Conservation (phyloP, 2,797 vertebrate genomes). For the Meda fulgida region DNA sequence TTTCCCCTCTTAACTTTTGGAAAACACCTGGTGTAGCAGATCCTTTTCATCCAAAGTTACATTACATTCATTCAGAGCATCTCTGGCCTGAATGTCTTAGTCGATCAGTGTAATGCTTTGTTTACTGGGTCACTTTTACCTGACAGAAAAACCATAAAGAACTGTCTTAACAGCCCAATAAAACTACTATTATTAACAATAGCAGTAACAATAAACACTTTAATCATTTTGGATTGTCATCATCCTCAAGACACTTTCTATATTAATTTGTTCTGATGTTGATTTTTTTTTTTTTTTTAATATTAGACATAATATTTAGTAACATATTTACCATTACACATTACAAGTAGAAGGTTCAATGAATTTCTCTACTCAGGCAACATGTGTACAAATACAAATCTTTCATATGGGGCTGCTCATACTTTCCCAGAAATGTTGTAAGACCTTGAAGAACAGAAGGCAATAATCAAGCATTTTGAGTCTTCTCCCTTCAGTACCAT, state of each 20-base stretch:
- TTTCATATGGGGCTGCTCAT: background rate
- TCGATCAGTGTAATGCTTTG: background rate
- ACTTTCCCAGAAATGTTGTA: constrained; percentile 16
- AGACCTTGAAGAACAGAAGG: background rate
- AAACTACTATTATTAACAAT: background rate
- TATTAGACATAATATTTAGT: background rate
- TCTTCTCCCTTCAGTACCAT: constrained; percentile 6
- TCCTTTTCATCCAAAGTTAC: background rate
- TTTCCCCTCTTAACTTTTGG: too few relatives aligned
- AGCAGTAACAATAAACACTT: background rate
- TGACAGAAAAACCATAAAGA: background rate
- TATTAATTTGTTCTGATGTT: background rate
- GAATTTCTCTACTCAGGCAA: background rate
- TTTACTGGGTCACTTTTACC: background rate
- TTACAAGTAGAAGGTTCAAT: background rate
- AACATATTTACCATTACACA: background rate
- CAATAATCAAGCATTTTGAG: constrained; percentile 33
- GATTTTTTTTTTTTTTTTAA: background rate
- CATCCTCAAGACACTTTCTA: background rate
- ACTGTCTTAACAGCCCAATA: background rate
- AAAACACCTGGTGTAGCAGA: background rate
- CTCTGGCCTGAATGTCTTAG: background rate
- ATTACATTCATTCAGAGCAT: background rate
- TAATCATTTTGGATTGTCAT: background rate
- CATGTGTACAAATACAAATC: background rate